Conservation (phyloP, 2,888 invertebrate species). For the Lasioglossum leucozonium region DNA sequence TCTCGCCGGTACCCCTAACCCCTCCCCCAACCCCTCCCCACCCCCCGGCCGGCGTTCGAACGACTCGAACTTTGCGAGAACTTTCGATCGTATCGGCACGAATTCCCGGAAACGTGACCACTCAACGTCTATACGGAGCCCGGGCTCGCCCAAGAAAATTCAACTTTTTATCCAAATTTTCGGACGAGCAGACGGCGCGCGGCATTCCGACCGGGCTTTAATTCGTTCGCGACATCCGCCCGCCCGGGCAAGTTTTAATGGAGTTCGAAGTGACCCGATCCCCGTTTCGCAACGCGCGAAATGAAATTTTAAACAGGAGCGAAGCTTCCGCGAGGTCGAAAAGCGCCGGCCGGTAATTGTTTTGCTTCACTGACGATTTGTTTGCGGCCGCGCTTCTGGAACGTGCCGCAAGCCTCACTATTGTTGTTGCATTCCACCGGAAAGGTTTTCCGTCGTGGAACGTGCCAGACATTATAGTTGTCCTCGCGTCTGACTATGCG, state of each 20-base stretch:
- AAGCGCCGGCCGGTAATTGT: background rate
- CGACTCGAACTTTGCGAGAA: slow-evolving; percentile 19
- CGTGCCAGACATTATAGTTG: background rate
- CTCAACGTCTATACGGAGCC: slow-evolving; percentile 4
- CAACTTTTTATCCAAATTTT: slow-evolving; percentile 5
- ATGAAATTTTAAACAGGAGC: background rate
- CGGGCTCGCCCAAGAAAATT: background rate
- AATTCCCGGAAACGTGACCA: slow-evolving; percentile 42
- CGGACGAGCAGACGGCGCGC: background rate
- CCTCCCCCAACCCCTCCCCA: too few species aligned
- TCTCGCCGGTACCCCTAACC: slow-evolving; percentile 32
- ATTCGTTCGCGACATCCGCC: background rate
- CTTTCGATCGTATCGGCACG: slow-evolving; percentile 45
- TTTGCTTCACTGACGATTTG: background rate
- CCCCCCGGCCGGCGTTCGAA: too few species aligned
- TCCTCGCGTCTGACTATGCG: background rate
- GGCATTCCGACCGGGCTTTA: background rate
- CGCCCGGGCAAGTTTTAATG: background rate
- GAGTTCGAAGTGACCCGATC: background rate
- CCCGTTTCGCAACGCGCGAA: background rate
- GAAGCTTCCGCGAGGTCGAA: background rate
- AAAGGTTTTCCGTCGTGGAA: background rate
- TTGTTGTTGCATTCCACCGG: background rate
- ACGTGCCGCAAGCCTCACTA: background rate
- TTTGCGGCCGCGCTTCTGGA: background rate